These are phyloP conservation scores for Hartigia nigra DNA, from an alignment of 2,888 invertebrate species.

Conservation along the genomic window DNA sequence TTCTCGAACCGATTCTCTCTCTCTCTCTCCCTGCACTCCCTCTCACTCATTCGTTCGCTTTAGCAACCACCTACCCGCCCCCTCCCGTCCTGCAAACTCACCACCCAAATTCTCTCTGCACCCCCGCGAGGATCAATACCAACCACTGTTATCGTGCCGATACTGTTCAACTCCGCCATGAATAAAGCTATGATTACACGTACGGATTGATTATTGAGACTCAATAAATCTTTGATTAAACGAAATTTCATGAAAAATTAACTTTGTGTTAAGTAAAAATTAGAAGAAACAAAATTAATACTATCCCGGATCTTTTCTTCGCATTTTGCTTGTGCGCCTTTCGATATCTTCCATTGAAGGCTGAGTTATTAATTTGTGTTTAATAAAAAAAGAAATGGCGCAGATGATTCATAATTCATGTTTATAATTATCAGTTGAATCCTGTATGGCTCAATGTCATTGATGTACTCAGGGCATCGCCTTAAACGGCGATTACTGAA, in stretches of 20 bases:
- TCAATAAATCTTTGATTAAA: constrained; percentile 4
- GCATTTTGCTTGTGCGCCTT: too few species aligned
- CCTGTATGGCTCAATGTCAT: not conserved
- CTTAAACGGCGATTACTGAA: constrained; percentile 17
- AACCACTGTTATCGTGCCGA: constrained; percentile 62
- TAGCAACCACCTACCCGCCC: too few species aligned
- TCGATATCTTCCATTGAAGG: not conserved
- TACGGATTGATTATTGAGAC: not conserved
- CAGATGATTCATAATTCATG: not conserved
- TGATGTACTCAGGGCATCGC: not conserved
- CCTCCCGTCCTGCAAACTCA: not conserved
- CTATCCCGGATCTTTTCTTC: not conserved
- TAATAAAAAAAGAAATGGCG: too few species aligned
- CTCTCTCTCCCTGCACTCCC: constrained; percentile 22
- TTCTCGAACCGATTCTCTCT: constrained; percentile 35
- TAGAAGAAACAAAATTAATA: not conserved
- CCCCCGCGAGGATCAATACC: constrained; percentile 62
- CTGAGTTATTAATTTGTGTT: not conserved
- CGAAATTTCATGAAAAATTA: not conserved
- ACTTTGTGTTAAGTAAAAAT: not conserved
- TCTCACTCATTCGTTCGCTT: constrained; percentile 31
- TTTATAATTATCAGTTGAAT: not conserved
- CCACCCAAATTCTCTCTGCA: constrained; percentile 25
- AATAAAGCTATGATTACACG: not conserved
- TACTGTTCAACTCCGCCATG: constrained; percentile 38